These are phyloP conservation scores for Campaea margaritaria DNA, from an alignment of 2,888 invertebrate species.

Conservation along the genomic window DNA sequence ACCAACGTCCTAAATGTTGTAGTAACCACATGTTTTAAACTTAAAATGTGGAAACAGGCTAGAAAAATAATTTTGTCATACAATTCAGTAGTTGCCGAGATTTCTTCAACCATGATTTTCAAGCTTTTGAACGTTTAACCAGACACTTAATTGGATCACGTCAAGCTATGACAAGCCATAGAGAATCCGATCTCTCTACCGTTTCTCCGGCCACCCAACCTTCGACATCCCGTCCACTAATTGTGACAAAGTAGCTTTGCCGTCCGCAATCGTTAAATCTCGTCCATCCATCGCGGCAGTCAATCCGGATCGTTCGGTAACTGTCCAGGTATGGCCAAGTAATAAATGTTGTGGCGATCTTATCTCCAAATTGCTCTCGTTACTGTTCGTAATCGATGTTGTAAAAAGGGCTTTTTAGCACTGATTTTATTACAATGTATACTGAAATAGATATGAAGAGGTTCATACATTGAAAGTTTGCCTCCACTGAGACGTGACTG, in stretches of 20 bases:
- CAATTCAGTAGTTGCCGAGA: not conserved
- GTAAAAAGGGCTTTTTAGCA: slow-evolving; percentile 21
- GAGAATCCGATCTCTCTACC: slow-evolving; percentile 23
- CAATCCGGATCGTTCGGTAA: slow-evolving; percentile 35
- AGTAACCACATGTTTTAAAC: too few species aligned
- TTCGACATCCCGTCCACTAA: slow-evolving; percentile 33
- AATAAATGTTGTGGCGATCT: slow-evolving; percentile 47
- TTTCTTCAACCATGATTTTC: not conserved
- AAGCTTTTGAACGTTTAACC: too few species aligned
- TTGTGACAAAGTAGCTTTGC: slow-evolving; percentile 41
- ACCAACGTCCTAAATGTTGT: too few species aligned
- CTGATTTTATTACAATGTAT: slow-evolving; percentile 14
- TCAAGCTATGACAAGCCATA: slow-evolving; percentile 18
- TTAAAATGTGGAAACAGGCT: too few species aligned
- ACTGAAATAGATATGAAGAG: not conserved
- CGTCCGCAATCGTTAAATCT: slow-evolving; percentile 34
- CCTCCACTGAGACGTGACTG: too few species aligned
- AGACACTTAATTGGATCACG: slow-evolving; percentile 18
- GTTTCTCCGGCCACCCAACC: slow-evolving; percentile 34
- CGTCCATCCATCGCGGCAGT: slow-evolving; percentile 20
- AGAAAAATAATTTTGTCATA: too few species aligned
- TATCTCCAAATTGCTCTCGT: slow-evolving; percentile 51
- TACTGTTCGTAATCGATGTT: slow-evolving; percentile 36
- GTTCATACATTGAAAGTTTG: not conserved
- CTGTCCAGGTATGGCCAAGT: slow-evolving; percentile 44